Conservation (phyloP, 2,888 invertebrate genomes). For the Heteromurus nitidus region DNA sequence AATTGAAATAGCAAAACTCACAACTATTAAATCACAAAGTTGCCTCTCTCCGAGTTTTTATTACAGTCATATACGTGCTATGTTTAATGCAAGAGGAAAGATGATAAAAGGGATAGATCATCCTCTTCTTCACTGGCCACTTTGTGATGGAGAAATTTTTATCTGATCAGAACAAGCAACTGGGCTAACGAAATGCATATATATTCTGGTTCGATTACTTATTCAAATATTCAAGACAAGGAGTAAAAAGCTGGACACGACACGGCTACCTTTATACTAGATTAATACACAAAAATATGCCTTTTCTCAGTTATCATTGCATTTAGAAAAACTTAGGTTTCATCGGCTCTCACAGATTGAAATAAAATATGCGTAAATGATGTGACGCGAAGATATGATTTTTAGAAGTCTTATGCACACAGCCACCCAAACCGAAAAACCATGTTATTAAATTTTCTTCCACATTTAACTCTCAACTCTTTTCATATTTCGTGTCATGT, state of each 20-base stretch:
- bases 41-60: constrained; percentile 13
- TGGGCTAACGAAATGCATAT: constrained; percentile 43
- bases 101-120: neutral
- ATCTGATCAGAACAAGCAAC: constrained; percentile 35
- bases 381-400: neutral
- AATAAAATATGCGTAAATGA: neutral
- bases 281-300: neutral
- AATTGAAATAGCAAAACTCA: constrained; percentile 48
- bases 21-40: constrained; percentile 43
- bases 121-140: constrained; percentile 7
- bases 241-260: neutral
- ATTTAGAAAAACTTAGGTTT: neutral
- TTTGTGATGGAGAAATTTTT: constrained; percentile 50
- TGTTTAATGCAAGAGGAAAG: neutral
- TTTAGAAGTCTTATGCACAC: neutral
- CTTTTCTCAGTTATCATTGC: neutral
- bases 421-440: constrained; percentile 46
- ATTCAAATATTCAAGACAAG: constrained; percentile 34
- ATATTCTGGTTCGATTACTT: constrained; percentile 13
- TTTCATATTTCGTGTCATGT: neutral
- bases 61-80: constrained; percentile 7
- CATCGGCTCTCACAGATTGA: neutral
- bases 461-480: constrained; percentile 15
- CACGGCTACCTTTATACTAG: neutral
- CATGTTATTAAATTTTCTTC: constrained; percentile 26